Conservation (phyloP, 2,113 vertebrate species). For the Megatriorchis doriae region DNA sequence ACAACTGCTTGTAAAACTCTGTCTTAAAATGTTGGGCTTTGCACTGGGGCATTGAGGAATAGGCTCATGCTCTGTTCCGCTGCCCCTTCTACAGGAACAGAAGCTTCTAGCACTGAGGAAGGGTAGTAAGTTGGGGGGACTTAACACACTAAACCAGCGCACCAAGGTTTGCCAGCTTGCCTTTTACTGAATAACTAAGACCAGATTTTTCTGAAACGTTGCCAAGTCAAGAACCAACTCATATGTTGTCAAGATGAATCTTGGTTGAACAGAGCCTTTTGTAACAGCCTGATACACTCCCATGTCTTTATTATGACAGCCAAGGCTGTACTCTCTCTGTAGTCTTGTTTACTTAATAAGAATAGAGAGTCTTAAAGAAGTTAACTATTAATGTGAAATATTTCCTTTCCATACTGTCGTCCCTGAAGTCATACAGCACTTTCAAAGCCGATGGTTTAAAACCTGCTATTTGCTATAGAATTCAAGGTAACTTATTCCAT, state of each 20-base stretch:
- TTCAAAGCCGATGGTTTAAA: neutral
- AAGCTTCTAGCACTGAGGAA: neutral
- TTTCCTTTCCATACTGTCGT: neutral
- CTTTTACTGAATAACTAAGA: neutral
- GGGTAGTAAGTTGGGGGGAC: neutral
- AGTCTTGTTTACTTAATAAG: neutral
- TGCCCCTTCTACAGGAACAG: neutral
- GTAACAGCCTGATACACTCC: neutral
- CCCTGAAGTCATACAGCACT: neutral
- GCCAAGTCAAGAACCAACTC: neutral
- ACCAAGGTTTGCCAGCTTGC: neutral
- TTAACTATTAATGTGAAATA: neutral
- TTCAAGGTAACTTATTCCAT: neutral
- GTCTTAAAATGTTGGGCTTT: neutral
- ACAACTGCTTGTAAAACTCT: neutral
- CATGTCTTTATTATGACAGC: neutral
- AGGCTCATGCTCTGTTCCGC: neutral
- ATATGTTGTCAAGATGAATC: neutral
- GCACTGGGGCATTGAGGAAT: neutral
- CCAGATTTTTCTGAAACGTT: neutral
- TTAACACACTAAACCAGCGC: neutral
- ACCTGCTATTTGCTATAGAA: neutral
- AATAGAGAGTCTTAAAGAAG: neutral
- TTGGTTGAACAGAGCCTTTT: neutral
- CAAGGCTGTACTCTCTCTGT: neutral